phyloP scores from a whole-genome alignment of 2,797 vertebrate species.

The Sorex maritimensis region DNA sequence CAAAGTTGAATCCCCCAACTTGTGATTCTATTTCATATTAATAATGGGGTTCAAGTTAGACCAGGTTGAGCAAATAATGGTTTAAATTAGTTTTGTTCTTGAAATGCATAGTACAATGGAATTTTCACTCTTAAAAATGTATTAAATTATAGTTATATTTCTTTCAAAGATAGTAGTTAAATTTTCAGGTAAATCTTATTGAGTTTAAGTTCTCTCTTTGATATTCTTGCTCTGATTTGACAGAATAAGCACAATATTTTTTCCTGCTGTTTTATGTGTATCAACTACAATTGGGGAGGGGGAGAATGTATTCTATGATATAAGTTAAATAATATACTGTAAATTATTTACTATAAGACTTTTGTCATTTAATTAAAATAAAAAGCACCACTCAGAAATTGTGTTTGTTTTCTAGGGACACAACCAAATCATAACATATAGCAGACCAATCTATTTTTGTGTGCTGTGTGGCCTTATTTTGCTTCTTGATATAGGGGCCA shows the following conservation, averaged over 20 bases:
- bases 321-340: not conserved
- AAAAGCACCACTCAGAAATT: conserved; percentile 68
- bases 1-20: conserved; percentile 35
- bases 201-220: conserved; percentile 23
- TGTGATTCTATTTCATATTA: conserved; percentile 62
- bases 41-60: not conserved
- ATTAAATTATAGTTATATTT: not conserved
- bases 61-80: not conserved
- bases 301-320: not conserved
- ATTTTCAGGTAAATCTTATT: conserved; percentile 62
- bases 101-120: conserved; percentile 17
- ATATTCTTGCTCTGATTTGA: not conserved
- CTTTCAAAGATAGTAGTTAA: conserved; percentile 33
- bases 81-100: conserved; percentile 65
- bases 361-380: conserved; percentile 13
- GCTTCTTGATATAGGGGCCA: conserved; percentile 95
- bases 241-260: conserved; percentile 38
- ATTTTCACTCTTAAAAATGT: not conserved
- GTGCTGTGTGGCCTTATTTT: conserved; percentile 97
- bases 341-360: not conserved
- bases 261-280: not conserved
- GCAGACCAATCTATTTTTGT: conserved; percentile 98
- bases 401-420: conserved; percentile 93
- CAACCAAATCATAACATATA: conserved; percentile 98
- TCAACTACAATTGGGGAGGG: fast-evolving